A percentile compares a stretch with the other conserved stretches of the same genome.
phyloP scores from a whole-genome alignment of 1,140 invertebrate genomes.

The Drosophila takahashii region DNA sequence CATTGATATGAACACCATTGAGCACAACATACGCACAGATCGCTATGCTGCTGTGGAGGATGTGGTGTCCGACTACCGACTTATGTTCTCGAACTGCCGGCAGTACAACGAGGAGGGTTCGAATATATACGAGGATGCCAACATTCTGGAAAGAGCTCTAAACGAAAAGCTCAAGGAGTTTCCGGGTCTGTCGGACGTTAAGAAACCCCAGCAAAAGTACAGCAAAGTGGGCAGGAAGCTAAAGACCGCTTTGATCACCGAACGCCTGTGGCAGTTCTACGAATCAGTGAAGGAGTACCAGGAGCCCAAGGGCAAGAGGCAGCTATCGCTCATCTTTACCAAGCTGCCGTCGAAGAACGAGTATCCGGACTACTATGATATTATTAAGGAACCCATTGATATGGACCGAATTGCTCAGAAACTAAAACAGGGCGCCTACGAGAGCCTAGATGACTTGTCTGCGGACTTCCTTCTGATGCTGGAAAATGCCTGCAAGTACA shows the following conservation, averaged over 20 bases:
- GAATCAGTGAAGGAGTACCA: conserved; percentile 95
- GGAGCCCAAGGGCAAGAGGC: conserved; percentile 93
- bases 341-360: conserved; percentile 96
- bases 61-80: conserved; percentile 88
- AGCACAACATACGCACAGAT: conserved; percentile 93
- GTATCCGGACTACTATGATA: conserved; percentile 99
- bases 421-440: conserved; percentile 92
- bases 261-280: conserved; percentile 94
- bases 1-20: conserved; percentile 97
- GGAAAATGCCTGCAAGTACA: conserved; percentile 99
- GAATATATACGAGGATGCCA: conserved; percentile 97
- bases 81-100: conserved; percentile 98
- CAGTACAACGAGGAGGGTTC: conserved; percentile 98
- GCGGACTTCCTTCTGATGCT: conserved; percentile 98
- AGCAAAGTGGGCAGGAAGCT: conserved; percentile 59
- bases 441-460: conserved; percentile 94
- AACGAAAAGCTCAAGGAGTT: conserved; percentile 93
- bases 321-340: conserved; percentile 96
- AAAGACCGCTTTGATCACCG: conserved; percentile 85
- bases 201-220: conserved; percentile 72
- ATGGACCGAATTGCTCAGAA: conserved; percentile 97
- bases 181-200: conserved; percentile 71
- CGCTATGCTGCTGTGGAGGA: conserved; percentile 87
- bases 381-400: conserved; percentile 98
- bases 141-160: conserved; percentile 93